A percentile compares a stretch with the other conserved stretches of the same genome.
phyloP scores from a whole-genome alignment of 2,113 vertebrate genomes.

The Chunga burmeisteri region DNA sequence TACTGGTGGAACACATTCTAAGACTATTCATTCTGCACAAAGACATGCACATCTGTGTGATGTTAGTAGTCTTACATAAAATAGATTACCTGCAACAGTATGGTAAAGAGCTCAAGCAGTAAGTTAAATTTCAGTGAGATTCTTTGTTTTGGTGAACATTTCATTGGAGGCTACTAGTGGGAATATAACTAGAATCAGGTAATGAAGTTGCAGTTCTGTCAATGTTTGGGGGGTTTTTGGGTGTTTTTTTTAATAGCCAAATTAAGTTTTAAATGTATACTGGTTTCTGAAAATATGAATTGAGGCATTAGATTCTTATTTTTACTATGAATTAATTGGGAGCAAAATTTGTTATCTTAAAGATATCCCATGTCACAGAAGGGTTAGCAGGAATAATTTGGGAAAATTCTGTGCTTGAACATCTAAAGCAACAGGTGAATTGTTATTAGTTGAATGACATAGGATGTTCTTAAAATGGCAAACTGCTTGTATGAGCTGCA shows the following conservation, averaged over 20 bases:
- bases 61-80: neutral
- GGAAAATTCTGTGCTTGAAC: neutral
- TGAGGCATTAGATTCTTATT: neutral
- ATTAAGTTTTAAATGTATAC: neutral
- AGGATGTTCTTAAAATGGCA: accelerated
- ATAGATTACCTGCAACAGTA: neutral
- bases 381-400: neutral
- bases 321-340: neutral
- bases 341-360: neutral
- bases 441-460: accelerated
- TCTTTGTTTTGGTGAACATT: neutral
- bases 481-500: neutral
- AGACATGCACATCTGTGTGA: neutral
- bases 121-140: neutral
- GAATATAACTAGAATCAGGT: neutral
- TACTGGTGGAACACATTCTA: neutral
- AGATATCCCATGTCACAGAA: neutral
- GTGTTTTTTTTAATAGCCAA: neutral
- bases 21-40: neutral
- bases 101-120: neutral
- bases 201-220: neutral
- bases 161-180: neutral
- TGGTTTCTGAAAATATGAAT: neutral
- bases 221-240: neutral
- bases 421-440: neutral